Evolutionary conservation across 2,888 invertebrate species (phyloP).

Genomic region (Hipparchia sbordonii): DNA sequence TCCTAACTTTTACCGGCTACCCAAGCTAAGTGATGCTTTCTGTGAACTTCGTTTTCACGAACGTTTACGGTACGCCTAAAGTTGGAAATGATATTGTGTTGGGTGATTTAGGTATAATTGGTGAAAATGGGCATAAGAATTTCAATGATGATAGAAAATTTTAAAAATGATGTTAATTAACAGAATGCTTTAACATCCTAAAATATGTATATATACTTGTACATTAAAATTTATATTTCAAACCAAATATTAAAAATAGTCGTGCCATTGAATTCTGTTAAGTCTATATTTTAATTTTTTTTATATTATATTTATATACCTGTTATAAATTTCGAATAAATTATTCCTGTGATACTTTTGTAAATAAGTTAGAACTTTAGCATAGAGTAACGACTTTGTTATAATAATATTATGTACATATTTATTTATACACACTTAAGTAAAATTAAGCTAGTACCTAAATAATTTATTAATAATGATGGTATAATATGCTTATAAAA

Average conservation of each 20-base stretch:
- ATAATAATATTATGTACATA: neutral
- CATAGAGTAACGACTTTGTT: neutral
- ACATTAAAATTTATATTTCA: neutral
- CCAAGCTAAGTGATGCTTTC: too few relatives aligned
- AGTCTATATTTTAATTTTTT: neutral
- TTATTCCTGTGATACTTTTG: slow-evolving; percentile 75
- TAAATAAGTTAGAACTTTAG: slow-evolving; percentile 49
- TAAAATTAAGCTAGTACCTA: neutral
- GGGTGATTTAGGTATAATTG: too few relatives aligned
- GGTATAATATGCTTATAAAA: neutral
- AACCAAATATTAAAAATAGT: neutral
- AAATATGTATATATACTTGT: neutral
- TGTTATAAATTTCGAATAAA: slow-evolving; percentile 23
- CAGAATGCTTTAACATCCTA: neutral
- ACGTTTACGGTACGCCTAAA: too few relatives aligned
- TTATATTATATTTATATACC: neutral
- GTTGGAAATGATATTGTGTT: too few relatives aligned
- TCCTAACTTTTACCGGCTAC: too few relatives aligned
- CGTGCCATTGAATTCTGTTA: too few relatives aligned
- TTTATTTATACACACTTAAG: neutral
- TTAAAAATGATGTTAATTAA: neutral
- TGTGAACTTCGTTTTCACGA: too few relatives aligned
- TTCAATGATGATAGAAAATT: neutral
- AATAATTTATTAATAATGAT: neutral
- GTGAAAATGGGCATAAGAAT: neutral